Evolutionary conservation across 2,797 vertebrate species (phyloP), one percentile per base, ranked within the genome.

Genomic region (Sebastes taczanowskii): DNA sequence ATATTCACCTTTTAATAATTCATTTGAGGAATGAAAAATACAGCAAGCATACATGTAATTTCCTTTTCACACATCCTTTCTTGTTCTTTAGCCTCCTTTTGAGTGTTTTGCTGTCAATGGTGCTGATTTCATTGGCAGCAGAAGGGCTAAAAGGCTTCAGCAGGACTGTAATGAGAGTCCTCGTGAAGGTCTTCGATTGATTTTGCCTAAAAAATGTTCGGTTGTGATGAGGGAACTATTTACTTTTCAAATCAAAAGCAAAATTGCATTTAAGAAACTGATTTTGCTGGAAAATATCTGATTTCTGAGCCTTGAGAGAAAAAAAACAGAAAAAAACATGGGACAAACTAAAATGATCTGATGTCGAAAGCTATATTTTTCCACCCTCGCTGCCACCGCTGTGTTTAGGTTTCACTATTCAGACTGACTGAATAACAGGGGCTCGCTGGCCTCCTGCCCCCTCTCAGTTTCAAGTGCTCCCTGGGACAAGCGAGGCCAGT

Each of bases 401-500:
- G 49, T 68, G 64, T 82, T 66, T 25, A 62, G 23, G 14, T 56
- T 23, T 70, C 46, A 65, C 42, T 55, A 4, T 52, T 80, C 6
- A 74, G 86, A 65, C 52, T 82, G 70, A 78, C 68, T 71, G 38
- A 52, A 46, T 38, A 82, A 55, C 7, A 20, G 64, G 49, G 70
- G 65, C 68, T 70, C 25, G n/a, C 32, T 76, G 80, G 69, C 73
- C 46, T 38, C 58, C 74, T 71, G 42, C 78, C 56, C 60, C 60
- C 61, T 78, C 63, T 85, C 55, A 27, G 75, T 77, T 69, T 73
- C n/a, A 52, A 83, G 59, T 22, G 70, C 64, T 83, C 67, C 70
- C 49, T 55, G 11, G 76, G 81, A 84, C 35, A 11, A 84, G 66
- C 49, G 58, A 29, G 80, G 82, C 62, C 77, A 58, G 80, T 88